Evolutionary conservation across 2,888 invertebrate genomes (phyloP), one percentile per base, ranked within the genome.

Genomic region (Pristionchus mayeri): DNA sequence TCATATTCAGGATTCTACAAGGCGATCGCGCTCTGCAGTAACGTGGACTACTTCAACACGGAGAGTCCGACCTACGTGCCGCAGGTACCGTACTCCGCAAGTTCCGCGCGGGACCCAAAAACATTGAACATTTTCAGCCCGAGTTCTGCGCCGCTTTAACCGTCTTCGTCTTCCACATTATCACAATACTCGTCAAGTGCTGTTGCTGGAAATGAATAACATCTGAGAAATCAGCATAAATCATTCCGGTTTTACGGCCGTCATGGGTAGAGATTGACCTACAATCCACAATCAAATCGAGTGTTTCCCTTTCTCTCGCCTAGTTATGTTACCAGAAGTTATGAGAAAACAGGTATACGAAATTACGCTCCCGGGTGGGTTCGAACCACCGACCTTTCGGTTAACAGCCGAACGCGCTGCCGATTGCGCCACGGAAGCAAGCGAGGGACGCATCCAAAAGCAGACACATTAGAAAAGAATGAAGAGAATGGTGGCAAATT

Each of bases 371-470:
- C 89, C 88, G 87, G 89, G 88, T 89, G 89, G 89, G 88, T 96
- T 96, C 95, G 96, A 96, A 96, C 96, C 96, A 96, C 96, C 96
- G 96, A 96, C 96, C 96, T 96, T 96, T 96, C 96, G 96, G 96
- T 96, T 96, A 96, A 96, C 96, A 96, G 96, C 96, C 96, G 96
- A 96, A 96, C 96, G 96, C 96, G 96, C 96, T 96, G 88, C 88
- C 88, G 87, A 88, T 88, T 88, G 88, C 88, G 88, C 88, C 88
- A 88, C 88, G 88, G 87, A 88, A 88, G 88, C 88, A 86, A n/a
- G n/a, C n/a, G n/a, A n/a, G n/a, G n/a, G n/a, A n/a, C n/a, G n/a
- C n/a, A n/a, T n/a, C n/a, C n/a, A n/a, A n/a, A n/a, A n/a, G n/a
- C n/a, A n/a, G n/a, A n/a, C n/a, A n/a, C n/a, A n/a, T n/a, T n/a